These are phyloP conservation scores for Embidobia sp. DNA, from an alignment of 2,888 invertebrate genomes.

Conservation along the genomic window DNA sequence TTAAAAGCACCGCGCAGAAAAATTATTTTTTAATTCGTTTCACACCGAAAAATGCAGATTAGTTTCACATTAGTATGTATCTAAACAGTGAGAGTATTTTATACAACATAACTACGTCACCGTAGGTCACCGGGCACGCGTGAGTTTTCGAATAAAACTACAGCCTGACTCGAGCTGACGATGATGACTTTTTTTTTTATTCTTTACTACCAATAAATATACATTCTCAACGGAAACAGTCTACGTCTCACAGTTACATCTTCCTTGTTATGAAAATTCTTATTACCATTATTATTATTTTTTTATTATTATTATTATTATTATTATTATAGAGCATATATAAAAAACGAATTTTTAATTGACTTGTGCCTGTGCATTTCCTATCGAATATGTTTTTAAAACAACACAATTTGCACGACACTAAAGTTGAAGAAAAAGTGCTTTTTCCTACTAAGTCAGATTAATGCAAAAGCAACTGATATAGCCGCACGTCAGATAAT, in stretches of 20 bases:
- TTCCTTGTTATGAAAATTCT: too few species aligned
- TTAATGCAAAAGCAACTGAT: background rate
- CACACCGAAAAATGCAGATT: slow-evolving; percentile 18
- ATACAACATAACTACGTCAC: slow-evolving; percentile 52
- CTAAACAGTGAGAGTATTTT: slow-evolving; percentile 50
- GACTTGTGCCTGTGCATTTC: too few species aligned
- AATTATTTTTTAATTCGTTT: slow-evolving; percentile 1
- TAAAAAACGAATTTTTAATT: too few species aligned
- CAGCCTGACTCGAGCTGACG: slow-evolving; percentile 1
- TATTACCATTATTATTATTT: too few species aligned
- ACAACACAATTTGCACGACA: background rate
- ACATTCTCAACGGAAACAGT: too few species aligned
- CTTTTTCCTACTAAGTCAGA: background rate
- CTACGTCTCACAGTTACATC: too few species aligned
- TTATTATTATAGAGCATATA: too few species aligned
- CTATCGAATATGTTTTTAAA: too few species aligned
- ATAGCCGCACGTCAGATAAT: slow-evolving; percentile 19
- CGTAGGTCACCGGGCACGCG: slow-evolving; percentile 46
- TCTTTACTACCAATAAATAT: background rate
- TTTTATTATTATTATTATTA: too few species aligned
- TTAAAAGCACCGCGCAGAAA: too few species aligned
- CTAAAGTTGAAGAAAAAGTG: background rate
- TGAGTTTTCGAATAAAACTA: slow-evolving; percentile 38
- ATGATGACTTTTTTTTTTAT: slow-evolving; percentile 25
- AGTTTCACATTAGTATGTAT: slow-evolving; percentile 29